Percentiles rank a stretch among this genome's conserved stretches.
These are phyloP conservation scores for Pomatorhinus ruficollis DNA, from an alignment of 2,113 vertebrate genomes.

Conservation along the genomic window DNA sequence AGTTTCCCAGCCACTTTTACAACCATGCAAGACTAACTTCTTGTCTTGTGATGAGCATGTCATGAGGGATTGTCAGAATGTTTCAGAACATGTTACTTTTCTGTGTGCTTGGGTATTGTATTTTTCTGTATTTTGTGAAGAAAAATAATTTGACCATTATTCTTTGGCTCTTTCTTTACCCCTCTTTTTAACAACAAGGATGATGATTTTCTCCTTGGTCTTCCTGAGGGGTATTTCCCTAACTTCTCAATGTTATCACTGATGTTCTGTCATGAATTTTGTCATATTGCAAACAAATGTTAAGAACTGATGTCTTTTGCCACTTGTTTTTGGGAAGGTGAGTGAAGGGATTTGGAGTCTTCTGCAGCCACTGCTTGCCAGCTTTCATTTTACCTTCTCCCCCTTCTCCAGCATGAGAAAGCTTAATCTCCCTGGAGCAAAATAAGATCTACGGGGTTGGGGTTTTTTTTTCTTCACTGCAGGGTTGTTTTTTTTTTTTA, in stretches of 20 bases:
- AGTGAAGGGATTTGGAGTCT: background rate
- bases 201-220: background rate
- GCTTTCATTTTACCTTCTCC: background rate
- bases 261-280: background rate
- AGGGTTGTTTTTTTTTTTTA: background rate
- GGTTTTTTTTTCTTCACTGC: background rate
- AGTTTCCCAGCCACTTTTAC: background rate
- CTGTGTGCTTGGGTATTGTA: background rate
- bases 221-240: background rate
- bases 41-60: background rate
- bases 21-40: background rate
- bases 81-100: background rate
- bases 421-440: background rate
- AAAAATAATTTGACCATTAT: background rate
- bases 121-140: background rate
- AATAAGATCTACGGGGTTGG: background rate
- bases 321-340: background rate
- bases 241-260: background rate
- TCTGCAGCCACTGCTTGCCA: background rate
- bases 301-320: background rate
- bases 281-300: background rate
- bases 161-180: background rate
- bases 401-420: background rate
- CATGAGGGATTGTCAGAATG: background rate
- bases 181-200: background rate